Percentiles rank a stretch among this genome's conserved stretches.
These are phyloP conservation scores for Hydropsyche tenuis DNA, from an alignment of 1,140 invertebrate genomes.

Conservation along the genomic window DNA sequence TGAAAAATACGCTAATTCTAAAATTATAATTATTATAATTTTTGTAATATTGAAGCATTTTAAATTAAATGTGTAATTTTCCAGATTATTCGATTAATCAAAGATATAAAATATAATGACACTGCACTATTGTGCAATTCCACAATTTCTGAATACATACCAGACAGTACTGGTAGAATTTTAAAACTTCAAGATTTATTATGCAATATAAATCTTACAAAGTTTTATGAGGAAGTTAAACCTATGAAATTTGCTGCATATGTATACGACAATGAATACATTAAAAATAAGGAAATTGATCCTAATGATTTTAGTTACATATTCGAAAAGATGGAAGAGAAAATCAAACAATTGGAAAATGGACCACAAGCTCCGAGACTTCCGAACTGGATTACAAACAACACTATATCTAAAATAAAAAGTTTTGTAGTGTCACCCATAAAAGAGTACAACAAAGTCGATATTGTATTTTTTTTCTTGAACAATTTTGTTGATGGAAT, in stretches of 20 bases:
- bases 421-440: constrained; percentile 48
- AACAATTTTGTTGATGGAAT: constrained; percentile 18
- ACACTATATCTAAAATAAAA: constrained; percentile 51
- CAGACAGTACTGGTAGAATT: constrained; percentile 53
- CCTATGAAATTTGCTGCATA: constrained; percentile 57
- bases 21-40: neutral
- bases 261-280: constrained; percentile 55
- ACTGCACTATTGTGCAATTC: constrained; percentile 54
- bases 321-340: constrained; percentile 51
- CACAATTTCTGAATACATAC: constrained; percentile 57
- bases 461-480: constrained; percentile 17
- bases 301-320: constrained; percentile 51
- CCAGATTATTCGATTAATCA: constrained; percentile 56
- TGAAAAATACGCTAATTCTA: constrained; percentile 40
- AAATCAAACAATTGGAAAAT: constrained; percentile 50
- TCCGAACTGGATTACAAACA: constrained; percentile 56
- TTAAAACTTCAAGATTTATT: constrained; percentile 52
- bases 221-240: constrained; percentile 54
- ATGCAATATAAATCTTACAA: constrained; percentile 51
- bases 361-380: constrained; percentile 51
- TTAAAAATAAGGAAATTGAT: constrained; percentile 53
- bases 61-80: constrained; percentile 32
- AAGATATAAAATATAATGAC: constrained; percentile 56
- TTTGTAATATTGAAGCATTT: neutral
- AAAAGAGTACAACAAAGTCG: constrained; percentile 12